A percentile compares a stretch with the other conserved stretches of the same genome.
Evolutionary conservation across 2,797 vertebrate species (phyloP).

Genomic region (Myiotriccus ornatus): DNA sequence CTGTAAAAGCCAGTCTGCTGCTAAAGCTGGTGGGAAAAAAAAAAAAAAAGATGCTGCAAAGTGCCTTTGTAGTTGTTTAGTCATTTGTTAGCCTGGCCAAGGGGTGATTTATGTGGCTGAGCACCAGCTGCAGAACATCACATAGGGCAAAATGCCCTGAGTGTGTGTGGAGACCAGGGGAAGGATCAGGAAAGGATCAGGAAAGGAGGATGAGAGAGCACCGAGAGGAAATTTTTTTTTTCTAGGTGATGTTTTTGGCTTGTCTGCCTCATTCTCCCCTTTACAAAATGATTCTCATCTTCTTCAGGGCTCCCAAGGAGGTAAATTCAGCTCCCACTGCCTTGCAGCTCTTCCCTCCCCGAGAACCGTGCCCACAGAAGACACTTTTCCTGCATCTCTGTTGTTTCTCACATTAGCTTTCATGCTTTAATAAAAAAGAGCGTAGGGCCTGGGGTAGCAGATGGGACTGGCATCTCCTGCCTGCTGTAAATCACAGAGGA

Average conservation of each 20-base stretch:
- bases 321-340: neutral
- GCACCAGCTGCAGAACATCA: neutral
- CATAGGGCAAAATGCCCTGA: neutral
- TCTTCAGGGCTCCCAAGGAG: neutral
- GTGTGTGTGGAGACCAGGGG: neutral
- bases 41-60: slow-evolving; percentile 8
- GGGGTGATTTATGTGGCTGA: neutral
- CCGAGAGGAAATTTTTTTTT: neutral
- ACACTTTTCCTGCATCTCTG: neutral
- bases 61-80: slow-evolving; percentile 44
- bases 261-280: neutral
- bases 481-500: slow-evolving; percentile 6
- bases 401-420: neutral
- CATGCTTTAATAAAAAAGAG: neutral
- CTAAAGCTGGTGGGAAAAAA: slow-evolving; percentile 23
- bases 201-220: neutral
- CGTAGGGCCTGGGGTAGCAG: neutral
- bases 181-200: neutral
- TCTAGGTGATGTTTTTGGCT: neutral
- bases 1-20: slow-evolving; percentile 26
- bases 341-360: neutral
- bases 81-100: slow-evolving; percentile 26
- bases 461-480: slow-evolving; percentile 1
- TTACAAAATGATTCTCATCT: neutral
- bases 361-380: neutral